Evolutionary conservation across 2,797 vertebrate species (phyloP).

Genomic region (Mionectes olivaceus): DNA sequence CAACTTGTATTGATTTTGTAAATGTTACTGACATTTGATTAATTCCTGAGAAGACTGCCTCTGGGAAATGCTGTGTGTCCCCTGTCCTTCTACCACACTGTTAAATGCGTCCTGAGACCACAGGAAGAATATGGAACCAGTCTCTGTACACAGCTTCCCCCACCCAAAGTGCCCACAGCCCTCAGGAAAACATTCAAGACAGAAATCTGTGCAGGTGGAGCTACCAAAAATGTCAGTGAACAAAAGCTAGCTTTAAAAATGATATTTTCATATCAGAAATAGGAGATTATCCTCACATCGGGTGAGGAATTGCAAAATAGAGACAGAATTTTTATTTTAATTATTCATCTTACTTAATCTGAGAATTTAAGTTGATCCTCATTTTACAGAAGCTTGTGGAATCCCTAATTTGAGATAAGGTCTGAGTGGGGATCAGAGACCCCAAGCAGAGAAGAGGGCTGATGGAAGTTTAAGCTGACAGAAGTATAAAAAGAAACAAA

Average conservation of each 20-base stretch:
- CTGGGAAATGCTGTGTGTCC: neutral
- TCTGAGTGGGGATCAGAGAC: slow-evolving; percentile 60
- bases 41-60: neutral
- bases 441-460: slow-evolving; percentile 50
- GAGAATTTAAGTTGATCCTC: slow-evolving; percentile 62
- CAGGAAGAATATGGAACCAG: neutral
- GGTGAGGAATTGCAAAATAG: neutral
- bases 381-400: slow-evolving; percentile 49
- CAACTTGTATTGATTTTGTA: neutral
- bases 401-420: slow-evolving; percentile 55
- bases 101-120: neutral
- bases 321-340: slow-evolving; percentile 50
- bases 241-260: neutral
- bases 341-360: slow-evolving; percentile 63
- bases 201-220: neutral
- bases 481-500: slow-evolving; percentile 63
- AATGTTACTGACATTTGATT: neutral
- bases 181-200: neutral
- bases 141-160: neutral
- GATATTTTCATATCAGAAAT: neutral
- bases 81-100: neutral
- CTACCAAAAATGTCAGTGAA: neutral
- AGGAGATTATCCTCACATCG: slow-evolving; percentile 41
- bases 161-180: neutral
- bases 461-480: slow-evolving; percentile 58